Percentiles rank a stretch among this genome's conserved stretches.
These are phyloP conservation scores for Nemurella pictetii DNA, from an alignment of 2,888 invertebrate species.

Conservation along the genomic window DNA sequence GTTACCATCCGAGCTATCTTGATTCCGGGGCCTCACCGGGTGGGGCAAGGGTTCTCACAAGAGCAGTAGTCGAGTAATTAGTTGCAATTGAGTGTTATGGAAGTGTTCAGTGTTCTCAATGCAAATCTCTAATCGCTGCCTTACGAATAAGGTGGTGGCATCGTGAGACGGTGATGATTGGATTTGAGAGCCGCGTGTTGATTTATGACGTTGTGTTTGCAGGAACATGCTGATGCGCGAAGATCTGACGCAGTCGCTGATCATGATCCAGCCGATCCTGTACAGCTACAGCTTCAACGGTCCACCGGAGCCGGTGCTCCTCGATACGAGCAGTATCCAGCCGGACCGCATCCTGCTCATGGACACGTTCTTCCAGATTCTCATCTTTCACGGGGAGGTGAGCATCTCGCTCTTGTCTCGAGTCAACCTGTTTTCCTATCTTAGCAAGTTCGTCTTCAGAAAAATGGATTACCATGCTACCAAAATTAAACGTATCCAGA, in stretches of 20 bases:
- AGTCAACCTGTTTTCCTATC: neutral
- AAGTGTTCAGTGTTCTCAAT: no score
- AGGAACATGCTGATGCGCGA: slow-evolving; percentile 97
- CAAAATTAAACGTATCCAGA: no score
- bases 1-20: no score
- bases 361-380: slow-evolving; percentile 99
- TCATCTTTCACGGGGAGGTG: slow-evolving; percentile 98
- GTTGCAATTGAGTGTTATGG: no score
- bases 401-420: slow-evolving; percentile 37
- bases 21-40: no score
- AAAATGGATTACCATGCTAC: no score
- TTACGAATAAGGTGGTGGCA: no score
- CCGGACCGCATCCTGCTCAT: slow-evolving; percentile 96
- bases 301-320: slow-evolving; percentile 93
- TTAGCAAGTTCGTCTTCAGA: neutral
- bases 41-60: no score
- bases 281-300: slow-evolving; percentile 99
- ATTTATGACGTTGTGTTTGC: slow-evolving; percentile 45
- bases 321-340: slow-evolving; percentile 97
- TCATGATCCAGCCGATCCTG: slow-evolving; percentile 99
- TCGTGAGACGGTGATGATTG: no score
- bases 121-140: no score
- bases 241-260: slow-evolving; percentile 94
- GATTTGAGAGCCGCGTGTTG: no score
- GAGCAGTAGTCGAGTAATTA: no score